A percentile compares a stretch with the other conserved stretches of the same genome.
Evolutionary conservation across 35 echinoderm and acorn worm species (phyloP).

Genomic region (Apostichopus japonicus): DNA sequence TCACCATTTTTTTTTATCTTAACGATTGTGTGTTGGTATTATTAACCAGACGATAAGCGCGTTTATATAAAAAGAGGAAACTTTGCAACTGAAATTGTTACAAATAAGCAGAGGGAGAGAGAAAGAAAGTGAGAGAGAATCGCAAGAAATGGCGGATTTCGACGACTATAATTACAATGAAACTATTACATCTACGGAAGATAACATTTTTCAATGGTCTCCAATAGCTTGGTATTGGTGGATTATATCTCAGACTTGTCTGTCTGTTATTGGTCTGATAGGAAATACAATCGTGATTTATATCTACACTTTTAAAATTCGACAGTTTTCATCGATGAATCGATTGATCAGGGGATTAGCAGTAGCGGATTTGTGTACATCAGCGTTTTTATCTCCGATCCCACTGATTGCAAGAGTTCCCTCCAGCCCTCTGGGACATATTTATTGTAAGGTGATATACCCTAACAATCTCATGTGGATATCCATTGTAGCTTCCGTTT

Average conservation of each 20-base stretch:
- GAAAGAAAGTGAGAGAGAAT: not conserved
- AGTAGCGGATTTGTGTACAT: constrained; percentile 78
- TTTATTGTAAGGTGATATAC: constrained; percentile 73
- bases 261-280: constrained; percentile 24
- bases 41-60: too few species aligned
- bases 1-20: too few species aligned
- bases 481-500: constrained; percentile 75
- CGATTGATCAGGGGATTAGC: constrained; percentile 63
- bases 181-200: not conserved
- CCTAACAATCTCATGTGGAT: constrained; percentile 72
- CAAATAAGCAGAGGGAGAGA: too few species aligned
- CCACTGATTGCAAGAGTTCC: constrained; percentile 36
- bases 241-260: constrained; percentile 8
- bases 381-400: constrained; percentile 53
- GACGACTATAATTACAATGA: not conserved
- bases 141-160: not conserved
- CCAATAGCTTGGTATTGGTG: constrained; percentile 34
- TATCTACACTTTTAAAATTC: constrained; percentile 50
- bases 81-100: too few species aligned
- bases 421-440: not conserved
- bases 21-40: too few species aligned
- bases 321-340: constrained; percentile 42
- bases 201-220: constrained; percentile 3
- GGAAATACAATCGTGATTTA: constrained; percentile 39
- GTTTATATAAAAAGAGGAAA: too few species aligned